Conservation (phyloP, 2,797 vertebrate genomes). For the Lacerta agilis region DNA sequence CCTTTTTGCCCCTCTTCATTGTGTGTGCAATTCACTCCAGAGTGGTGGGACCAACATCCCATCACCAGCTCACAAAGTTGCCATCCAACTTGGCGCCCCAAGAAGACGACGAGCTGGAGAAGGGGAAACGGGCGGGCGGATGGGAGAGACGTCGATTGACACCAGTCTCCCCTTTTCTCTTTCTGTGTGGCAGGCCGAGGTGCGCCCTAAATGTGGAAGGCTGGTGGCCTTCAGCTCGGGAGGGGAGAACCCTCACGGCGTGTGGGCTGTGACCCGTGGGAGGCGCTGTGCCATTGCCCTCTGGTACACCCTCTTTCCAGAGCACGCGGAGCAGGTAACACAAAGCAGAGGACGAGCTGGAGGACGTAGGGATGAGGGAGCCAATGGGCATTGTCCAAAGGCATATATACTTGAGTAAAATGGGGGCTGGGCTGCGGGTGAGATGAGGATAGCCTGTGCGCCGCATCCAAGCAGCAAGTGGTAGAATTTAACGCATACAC, state of each 20-base stretch:
- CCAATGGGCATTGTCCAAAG: too few species aligned
- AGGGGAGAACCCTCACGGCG: constrained; percentile 92
- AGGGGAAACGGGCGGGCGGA: neutral
- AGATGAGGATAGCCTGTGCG: neutral
- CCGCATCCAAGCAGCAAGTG: neutral
- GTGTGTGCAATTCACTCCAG: fast-evolving
- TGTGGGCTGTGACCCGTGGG: constrained; percentile 88
- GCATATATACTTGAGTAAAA: neutral
- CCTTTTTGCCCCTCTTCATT: neutral
- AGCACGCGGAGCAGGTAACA: constrained; percentile 92
- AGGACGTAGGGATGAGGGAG: neutral
- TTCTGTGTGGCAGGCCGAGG: constrained; percentile 80
- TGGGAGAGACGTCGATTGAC: neutral
- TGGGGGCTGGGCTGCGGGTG: neutral
- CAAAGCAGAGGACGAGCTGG: neutral
- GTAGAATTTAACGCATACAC: neutral
- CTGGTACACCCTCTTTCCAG: constrained; percentile 91
- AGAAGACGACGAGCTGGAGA: neutral
- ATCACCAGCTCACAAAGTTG: neutral
- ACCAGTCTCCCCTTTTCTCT: neutral
- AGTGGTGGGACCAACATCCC: neutral
- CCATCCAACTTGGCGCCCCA: neutral
- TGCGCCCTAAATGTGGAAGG: constrained; percentile 90
- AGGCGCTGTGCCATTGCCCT: constrained; percentile 89
- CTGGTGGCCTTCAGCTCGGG: constrained; percentile 93